Evolutionary conservation across 1,140 invertebrate genomes (phyloP).

Genomic region (Cotesia typhae): DNA sequence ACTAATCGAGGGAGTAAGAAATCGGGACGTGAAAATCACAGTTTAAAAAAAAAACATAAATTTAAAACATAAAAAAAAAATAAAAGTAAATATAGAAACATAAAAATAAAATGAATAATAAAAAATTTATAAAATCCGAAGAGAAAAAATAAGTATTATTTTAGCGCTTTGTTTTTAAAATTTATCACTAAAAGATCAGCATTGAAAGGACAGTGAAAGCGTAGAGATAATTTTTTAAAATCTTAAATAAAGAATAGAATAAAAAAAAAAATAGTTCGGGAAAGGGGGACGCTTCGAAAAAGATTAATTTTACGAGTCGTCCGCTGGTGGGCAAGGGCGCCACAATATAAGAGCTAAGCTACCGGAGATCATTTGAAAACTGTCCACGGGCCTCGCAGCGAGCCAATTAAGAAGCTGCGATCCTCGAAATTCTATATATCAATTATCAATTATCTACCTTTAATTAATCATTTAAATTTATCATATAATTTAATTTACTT

Average conservation of each 20-base stretch:
- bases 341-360: constrained; percentile 64
- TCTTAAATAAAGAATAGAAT: constrained; percentile 23
- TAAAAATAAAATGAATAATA: neutral
- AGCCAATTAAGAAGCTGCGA: constrained; percentile 65
- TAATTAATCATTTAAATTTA: no score
- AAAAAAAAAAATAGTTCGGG: constrained; percentile 13
- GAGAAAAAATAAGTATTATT: constrained; percentile 14
- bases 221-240: constrained; percentile 16
- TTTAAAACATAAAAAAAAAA: constrained; percentile 13
- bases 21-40: constrained; percentile 25
- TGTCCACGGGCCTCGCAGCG: constrained; percentile 64
- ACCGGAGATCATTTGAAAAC: constrained; percentile 68
- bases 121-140: neutral
- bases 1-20: constrained; percentile 29
- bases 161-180: neutral
- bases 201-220: constrained; percentile 21
- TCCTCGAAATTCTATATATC: constrained; percentile 58
- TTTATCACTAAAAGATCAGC: neutral
- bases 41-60: constrained; percentile 21
- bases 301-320: constrained; percentile 48
- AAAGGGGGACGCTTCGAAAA: constrained; percentile 48
- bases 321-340: constrained; percentile 52
- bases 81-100: constrained; percentile 14
- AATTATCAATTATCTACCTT: constrained; percentile 67
- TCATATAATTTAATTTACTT: constrained; percentile 58